phyloP scores from a whole-genome alignment of 2,797 vertebrate species.

The Esox lucius region DNA sequence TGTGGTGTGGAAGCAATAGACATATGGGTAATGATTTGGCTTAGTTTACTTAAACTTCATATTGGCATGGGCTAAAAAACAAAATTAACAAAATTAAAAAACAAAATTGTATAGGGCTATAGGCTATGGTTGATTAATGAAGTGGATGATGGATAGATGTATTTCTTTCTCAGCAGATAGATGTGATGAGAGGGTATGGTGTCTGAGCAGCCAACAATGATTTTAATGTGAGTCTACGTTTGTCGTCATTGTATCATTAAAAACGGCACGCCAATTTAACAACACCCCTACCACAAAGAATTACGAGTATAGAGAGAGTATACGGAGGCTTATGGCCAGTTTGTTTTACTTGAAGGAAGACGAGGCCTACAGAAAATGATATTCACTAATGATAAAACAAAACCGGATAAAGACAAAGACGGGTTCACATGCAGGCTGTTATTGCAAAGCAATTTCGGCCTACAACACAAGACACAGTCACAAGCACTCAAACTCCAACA shows the following conservation, averaged over 20 bases:
- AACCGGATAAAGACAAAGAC: not conserved
- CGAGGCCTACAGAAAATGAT: not conserved
- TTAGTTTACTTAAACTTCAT: slow-evolving; percentile 60
- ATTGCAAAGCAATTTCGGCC: slow-evolving; percentile 26
- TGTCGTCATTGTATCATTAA: slow-evolving; percentile 37
- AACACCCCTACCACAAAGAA: not conserved
- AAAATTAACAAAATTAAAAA: slow-evolving; percentile 53
- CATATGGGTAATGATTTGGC: slow-evolving; percentile 56
- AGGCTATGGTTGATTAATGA: not conserved
- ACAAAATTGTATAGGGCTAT: slow-evolving; percentile 9
- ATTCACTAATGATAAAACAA: not conserved
- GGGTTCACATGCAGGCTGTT: slow-evolving; percentile 22
- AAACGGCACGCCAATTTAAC: slow-evolving; percentile 36
- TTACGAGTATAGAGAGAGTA: not conserved
- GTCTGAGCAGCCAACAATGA: not conserved
- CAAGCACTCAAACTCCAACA: slow-evolving; percentile 61
- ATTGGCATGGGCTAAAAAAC: slow-evolving; percentile 44
- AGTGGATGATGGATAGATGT: slow-evolving; percentile 22
- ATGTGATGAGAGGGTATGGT: not conserved
- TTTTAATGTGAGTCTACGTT: slow-evolving; percentile 10
- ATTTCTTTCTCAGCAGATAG: slow-evolving; percentile 5
- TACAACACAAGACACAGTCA: slow-evolving; percentile 36
- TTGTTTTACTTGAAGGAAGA: slow-evolving; percentile 17
- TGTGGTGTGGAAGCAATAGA: slow-evolving; percentile 53
- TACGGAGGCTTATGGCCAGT: slow-evolving; percentile 10